Base-by-base conservation (phyloP, 2,797 vertebrate genomes). In the Lerista edwardsae region DNA sequence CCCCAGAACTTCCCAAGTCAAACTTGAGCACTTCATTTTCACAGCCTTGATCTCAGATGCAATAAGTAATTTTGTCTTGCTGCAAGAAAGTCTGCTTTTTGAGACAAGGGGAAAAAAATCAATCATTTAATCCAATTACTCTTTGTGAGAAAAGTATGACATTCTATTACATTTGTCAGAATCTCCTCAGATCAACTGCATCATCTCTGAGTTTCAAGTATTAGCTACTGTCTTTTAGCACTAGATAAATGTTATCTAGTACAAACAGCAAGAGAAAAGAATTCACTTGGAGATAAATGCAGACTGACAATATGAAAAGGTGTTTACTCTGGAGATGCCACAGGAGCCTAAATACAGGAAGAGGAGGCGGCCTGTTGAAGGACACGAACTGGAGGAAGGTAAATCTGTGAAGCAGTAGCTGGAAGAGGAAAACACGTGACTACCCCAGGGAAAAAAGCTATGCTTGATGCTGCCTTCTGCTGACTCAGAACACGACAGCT, bases 121-220 rank as follows among this genome's bases (percentile, higher is more conserved):
- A 68, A 68, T 68, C 31, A 5, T 36, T 76, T 76, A 57, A 76
- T 82, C 80, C 31, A 65, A 44, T 75, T 75, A 75, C 44, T 82
- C 44, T 65, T 9, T 75, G 23, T 36, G 27, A 55, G 51, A 41
- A 68, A 83, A 83, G 27, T 57, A 75, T 55, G 21, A 57, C n/a
- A 17, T 75, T 12, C 61, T 27, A 65, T 39, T 68, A 57, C 62
- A 83, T 39, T 39, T 67, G 17, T 67, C 64, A 67, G 19, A 34
- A 41, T 68, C 64, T 77, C 27, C 36, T 61, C 19, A 21, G 55
- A 76, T 59, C 73, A 76, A 68, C 5, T 17, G 29, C 3, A 15
- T 17, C 65, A 36, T 23, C 31, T 83, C 76, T 83, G 73, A 68
- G 67, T 76, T 83, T 76, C 39, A 15, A 67, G 41, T 6, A 64